phyloP scores from a whole-genome alignment of 2,888 invertebrate species.

The Colostygia pectinataria region DNA sequence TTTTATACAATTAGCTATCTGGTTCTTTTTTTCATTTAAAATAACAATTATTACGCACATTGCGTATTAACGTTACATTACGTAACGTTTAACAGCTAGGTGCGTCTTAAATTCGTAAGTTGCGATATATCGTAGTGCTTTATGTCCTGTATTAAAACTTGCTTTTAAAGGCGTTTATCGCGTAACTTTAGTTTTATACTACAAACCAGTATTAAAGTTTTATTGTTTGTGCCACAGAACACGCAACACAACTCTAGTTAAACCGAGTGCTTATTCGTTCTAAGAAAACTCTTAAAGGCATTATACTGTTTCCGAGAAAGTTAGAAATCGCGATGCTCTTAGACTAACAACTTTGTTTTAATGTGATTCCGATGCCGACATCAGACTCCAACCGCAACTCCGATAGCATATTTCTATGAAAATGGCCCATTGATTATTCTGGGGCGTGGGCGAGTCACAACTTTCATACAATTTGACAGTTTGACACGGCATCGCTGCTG shows the following conservation, averaged over 20 bases:
- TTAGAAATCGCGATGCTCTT: conserved; percentile 3
- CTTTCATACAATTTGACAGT: no score
- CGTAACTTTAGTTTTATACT: not conserved
- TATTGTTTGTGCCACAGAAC: conserved; percentile 10
- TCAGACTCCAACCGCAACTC: no score
- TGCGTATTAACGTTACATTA: no score
- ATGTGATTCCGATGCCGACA: no score
- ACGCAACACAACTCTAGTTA: conserved; percentile 4
- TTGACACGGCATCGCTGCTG: no score
- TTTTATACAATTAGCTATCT: not conserved
- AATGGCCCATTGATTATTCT: no score
- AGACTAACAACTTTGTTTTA: conserved; percentile 5
- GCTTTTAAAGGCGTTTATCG: not conserved
- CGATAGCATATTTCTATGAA: no score
- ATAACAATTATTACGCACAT: no score
- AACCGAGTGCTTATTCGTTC: conserved; percentile 11
- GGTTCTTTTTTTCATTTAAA: no score
- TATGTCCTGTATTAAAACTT: not conserved
- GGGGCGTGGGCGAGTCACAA: no score
- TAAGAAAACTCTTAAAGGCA: conserved; percentile 9
- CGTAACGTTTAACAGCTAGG: no score
- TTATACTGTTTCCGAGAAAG: conserved; percentile 7
- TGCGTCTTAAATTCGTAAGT: no score
- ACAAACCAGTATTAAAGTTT: conserved; percentile 1
- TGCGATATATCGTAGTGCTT: not conserved